phyloP scores from a whole-genome alignment of 1,140 invertebrate species.

The Heliconius eleuchia region DNA sequence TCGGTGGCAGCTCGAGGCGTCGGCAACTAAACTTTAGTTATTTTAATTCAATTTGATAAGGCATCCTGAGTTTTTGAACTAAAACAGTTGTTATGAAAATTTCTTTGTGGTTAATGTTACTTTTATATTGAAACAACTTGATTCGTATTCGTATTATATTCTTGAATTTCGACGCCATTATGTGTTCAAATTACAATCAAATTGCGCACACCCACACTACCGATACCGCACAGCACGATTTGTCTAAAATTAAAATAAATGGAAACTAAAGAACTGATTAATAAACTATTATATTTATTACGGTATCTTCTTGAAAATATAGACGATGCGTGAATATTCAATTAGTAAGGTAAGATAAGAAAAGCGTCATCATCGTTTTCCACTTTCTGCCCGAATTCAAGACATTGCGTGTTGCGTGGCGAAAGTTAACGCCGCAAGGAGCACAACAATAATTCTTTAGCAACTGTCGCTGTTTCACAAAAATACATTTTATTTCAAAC shows the following conservation, averaged over 20 bases:
- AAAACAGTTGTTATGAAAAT: neutral
- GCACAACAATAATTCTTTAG: no score
- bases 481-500: no score
- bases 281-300: neutral
- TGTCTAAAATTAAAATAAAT: neutral
- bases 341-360: neutral
- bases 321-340: neutral
- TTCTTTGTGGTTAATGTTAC: neutral
- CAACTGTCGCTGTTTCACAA: no score
- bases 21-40: slow-evolving; percentile 25
- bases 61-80: slow-evolving; percentile 7
- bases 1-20: slow-evolving; percentile 26
- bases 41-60: slow-evolving; percentile 33
- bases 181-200: neutral
- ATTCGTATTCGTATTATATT: neutral
- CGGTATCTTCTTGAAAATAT: neutral
- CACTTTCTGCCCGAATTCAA: neutral
- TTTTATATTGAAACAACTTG: neutral
- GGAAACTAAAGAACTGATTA: neutral
- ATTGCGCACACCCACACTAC: neutral
- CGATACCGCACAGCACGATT: neutral
- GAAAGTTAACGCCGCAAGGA: no score
- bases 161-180: neutral
- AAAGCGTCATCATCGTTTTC: no score
- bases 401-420: no score